A percentile compares a stretch with the other conserved stretches of the same genome.
Conservation (phyloP, 2,113 vertebrate species). For the Pitta sordida region DNA sequence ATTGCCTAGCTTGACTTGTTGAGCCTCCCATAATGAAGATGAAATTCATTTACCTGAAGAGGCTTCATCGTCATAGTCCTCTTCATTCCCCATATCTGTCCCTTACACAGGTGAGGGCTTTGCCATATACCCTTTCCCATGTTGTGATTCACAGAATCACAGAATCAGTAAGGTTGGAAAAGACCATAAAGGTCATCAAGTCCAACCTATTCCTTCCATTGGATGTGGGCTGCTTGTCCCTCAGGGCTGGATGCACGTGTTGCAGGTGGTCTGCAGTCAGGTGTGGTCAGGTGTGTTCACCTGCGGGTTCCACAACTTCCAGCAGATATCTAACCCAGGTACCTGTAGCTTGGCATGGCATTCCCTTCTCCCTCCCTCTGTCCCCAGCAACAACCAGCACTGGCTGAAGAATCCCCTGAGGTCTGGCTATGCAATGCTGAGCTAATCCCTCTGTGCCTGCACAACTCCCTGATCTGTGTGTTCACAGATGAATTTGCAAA, state of each 20-base stretch:
- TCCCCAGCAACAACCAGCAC: neutral
- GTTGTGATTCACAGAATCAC: too few relatives aligned
- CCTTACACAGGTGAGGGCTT: neutral
- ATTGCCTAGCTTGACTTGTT: neutral
- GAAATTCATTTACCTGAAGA: neutral
- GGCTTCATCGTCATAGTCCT: neutral
- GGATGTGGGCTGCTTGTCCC: neutral
- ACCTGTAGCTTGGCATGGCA: neutral
- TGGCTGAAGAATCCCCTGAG: neutral
- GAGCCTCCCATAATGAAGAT: neutral
- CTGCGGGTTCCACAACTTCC: neutral
- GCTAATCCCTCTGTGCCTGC: neutral
- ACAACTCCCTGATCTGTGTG: neutral
- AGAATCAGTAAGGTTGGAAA: too few relatives aligned
- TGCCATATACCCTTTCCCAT: neutral
- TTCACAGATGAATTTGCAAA: neutral
- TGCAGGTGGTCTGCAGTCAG: neutral
- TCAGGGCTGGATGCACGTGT: fast-evolving
- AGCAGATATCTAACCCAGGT: neutral
- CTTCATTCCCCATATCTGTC: neutral
- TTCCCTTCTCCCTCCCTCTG: neutral
- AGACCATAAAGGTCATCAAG: too few relatives aligned
- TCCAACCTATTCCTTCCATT: neutral
- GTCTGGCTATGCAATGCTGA: neutral
- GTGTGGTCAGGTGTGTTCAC: neutral